Conservation (phyloP, 2,113 vertebrate genomes). For the Bagarius yarrelli region DNA sequence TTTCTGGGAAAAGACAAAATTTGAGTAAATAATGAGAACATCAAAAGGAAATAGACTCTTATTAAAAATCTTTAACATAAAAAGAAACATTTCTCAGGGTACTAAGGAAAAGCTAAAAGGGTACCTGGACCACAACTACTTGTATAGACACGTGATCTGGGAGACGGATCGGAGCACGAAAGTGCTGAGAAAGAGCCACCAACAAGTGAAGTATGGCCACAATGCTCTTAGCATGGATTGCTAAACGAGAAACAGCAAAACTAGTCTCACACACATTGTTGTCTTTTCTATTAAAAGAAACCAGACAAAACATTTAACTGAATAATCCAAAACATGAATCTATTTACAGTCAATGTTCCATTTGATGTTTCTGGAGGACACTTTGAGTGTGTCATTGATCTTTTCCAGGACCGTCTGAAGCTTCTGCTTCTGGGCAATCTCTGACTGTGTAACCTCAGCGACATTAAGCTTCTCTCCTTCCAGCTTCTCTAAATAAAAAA, state of each 20-base stretch:
- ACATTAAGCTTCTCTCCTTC: constrained; percentile 86
- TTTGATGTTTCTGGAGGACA: constrained; percentile 81
- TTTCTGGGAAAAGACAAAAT: constrained; percentile 77
- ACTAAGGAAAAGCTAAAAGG: not conserved
- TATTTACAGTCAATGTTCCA: constrained; percentile 87
- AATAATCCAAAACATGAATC: constrained; percentile 21
- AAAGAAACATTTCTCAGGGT: not conserved
- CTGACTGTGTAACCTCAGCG: constrained; percentile 86
- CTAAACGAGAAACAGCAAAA: constrained; percentile 62
- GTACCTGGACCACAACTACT: constrained; percentile 95
- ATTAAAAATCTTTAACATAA: not conserved
- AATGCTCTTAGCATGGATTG: constrained; percentile 92
- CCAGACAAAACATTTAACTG: constrained; percentile 1
- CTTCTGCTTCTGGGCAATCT: constrained; percentile 89
- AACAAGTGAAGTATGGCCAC: constrained; percentile 94
- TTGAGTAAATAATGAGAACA: constrained; percentile 6
- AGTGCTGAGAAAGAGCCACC: constrained; percentile 92
- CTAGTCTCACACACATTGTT: not conserved
- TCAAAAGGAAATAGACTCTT: not conserved
- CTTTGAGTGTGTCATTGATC: constrained; percentile 86
- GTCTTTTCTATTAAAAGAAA: not conserved
- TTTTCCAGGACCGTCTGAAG: constrained; percentile 87
- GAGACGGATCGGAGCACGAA: constrained; percentile 91
- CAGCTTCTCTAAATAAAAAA: constrained; percentile 73
- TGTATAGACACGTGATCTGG: constrained; percentile 96